Conservation (phyloP, 2,888 invertebrate genomes). For the Eudasyphora cyanicolor region DNA sequence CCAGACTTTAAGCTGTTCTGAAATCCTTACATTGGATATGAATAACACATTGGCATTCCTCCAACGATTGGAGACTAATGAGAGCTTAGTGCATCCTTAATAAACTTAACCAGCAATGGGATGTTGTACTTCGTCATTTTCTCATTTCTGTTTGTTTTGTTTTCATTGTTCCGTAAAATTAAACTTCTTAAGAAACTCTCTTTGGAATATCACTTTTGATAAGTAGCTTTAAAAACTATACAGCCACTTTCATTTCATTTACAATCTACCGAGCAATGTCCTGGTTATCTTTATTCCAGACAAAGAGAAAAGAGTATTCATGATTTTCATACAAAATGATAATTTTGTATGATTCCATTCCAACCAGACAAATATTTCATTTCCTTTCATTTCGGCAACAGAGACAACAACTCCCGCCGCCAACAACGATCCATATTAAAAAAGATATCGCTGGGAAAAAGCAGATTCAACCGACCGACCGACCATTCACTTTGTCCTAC, state of each 20-base stretch:
- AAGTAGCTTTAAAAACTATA: conserved; percentile 11
- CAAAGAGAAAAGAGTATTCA: conserved; percentile 34
- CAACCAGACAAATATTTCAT: conserved; percentile 78
- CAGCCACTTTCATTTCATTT: conserved; percentile 38
- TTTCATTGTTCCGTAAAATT: too few relatives aligned
- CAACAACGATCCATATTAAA: neutral
- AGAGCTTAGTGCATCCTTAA: too few relatives aligned
- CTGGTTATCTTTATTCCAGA: conserved; percentile 73
- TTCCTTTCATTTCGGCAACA: conserved; percentile 70
- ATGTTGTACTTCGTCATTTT: too few relatives aligned
- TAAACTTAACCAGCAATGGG: too few relatives aligned
- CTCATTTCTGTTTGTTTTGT: too few relatives aligned
- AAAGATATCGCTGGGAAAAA: conserved; percentile 30
- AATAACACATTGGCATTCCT: too few relatives aligned
- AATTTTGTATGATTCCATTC: conserved; percentile 71
- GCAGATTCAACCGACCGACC: too few relatives aligned
- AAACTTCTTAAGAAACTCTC: too few relatives aligned
- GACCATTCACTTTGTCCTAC: conserved; percentile 14
- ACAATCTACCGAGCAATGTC: conserved; percentile 72
- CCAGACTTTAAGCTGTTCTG: too few relatives aligned
- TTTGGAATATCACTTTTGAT: neutral
- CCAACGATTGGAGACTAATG: too few relatives aligned
- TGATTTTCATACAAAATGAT: conserved; percentile 76
- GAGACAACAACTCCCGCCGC: neutral
- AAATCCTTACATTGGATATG: too few relatives aligned